Conservation (phyloP, 1,140 invertebrate genomes). For the Scaptomyza pallida region DNA sequence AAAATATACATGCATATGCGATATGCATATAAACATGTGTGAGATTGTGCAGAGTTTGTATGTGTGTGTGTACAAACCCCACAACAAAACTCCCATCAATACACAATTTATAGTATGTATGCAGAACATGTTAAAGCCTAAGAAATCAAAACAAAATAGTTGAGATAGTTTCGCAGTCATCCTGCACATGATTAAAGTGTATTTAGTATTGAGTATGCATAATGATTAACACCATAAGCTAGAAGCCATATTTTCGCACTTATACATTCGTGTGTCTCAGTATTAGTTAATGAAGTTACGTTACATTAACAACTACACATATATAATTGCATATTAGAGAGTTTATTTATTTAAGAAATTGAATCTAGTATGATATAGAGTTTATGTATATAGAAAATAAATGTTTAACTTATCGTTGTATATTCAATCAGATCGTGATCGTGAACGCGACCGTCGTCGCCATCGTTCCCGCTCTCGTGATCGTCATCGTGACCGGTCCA, state of each 20-base stretch:
- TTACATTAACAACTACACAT: not conserved
- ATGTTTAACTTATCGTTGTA: no score
- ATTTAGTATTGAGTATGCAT: not conserved
- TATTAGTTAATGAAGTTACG: not conserved
- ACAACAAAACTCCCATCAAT: not conserved
- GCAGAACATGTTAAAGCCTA: not conserved
- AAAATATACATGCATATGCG: not conserved
- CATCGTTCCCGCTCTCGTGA: conserved; percentile 71
- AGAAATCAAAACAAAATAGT: no score
- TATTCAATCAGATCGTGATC: conserved; percentile 55
- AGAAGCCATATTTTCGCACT: not conserved
- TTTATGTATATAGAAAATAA: no score
- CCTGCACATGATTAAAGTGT: conserved; percentile 3
- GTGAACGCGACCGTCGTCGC: conserved; percentile 67
- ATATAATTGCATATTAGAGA: not conserved
- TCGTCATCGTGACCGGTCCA: conserved; percentile 66
- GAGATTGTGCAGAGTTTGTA: not conserved
- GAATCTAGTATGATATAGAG: no score
- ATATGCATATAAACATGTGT: not conserved
- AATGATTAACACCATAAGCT: conserved; percentile 1
- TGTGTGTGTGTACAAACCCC: not conserved
- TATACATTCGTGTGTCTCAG: not conserved
- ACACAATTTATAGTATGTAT: conserved; percentile 2
- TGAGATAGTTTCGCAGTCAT: no score
- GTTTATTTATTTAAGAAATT: no score